These are phyloP conservation scores for Siderastrea siderea DNA, from an alignment of 92 coral and sea anemone species.

Conservation along the genomic window DNA sequence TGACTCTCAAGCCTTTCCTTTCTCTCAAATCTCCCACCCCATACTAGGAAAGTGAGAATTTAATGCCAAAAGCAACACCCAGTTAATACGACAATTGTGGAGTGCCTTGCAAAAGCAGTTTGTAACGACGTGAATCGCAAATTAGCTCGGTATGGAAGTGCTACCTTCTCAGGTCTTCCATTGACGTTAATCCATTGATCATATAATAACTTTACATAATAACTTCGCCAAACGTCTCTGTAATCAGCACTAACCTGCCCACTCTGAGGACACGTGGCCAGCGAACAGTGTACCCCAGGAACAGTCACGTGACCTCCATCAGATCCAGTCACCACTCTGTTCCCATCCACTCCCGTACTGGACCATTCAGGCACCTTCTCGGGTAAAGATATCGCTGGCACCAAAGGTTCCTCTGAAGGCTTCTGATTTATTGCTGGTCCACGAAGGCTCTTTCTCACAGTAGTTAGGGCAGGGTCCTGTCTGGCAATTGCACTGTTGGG, in stretches of 20 bases:
- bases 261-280: slow-evolving; percentile 89
- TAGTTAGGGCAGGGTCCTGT: slow-evolving; percentile 56
- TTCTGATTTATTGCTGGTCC: slow-evolving; percentile 63
- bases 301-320: slow-evolving; percentile 79
- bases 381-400: slow-evolving; percentile 73
- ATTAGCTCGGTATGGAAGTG: no score
- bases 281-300: slow-evolving; percentile 79
- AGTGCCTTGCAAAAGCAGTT: no score
- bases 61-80: no score
- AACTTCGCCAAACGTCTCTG: neutral
- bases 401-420: slow-evolving; percentile 85
- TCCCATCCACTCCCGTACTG: slow-evolving; percentile 86
- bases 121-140: no score
- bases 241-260: slow-evolving; percentile 78
- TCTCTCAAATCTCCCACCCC: no score
- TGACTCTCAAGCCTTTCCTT: no score
- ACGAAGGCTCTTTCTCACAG: slow-evolving; percentile 64
- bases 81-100: no score
- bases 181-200: no score
- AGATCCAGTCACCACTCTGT: slow-evolving; percentile 72
- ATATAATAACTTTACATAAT: no score
- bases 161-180: no score
- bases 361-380: slow-evolving; percentile 88
- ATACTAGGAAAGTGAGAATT: no score
- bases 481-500: slow-evolving; percentile 66